Base-by-base conservation (phyloP, 1,140 invertebrate genomes). In the Grapholita molesta region DNA sequence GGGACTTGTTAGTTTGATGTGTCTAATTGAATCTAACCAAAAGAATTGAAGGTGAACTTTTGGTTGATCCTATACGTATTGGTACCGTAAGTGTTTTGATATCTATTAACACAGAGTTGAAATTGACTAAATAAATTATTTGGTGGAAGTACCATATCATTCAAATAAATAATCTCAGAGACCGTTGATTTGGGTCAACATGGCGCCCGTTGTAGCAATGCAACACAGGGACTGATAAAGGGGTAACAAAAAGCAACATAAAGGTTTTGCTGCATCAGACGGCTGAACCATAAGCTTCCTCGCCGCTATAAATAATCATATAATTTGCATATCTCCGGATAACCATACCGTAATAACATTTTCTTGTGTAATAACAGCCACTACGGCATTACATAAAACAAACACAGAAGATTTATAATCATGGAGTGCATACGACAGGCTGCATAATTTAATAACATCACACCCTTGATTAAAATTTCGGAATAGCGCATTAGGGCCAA, bases 361-460 rank as follows among this genome's bases (percentile, higher is more conserved):
- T 23, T 67, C 35, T 70, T 72, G 68, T 65, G 69, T 77, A 83
- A 83, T 83, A 76, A 78, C 71, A 66, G 72, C 70, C 69, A 72
- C 68, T 74, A 74, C 55, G 74, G 76, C 76, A 79, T 78, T 76
- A 82, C 78, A 78, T 83, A 28, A 83, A 86, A 79, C 79, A 86
- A 85, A 85, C 76, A 67, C 32, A 55, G 67, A 70, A 83, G 84
- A 91, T 91, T 91, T 91, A 91, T 87, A 82, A 82, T 78, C 72
- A 68, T 75, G 53, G 84, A 89, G 80, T 91, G 89, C 88, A 91
- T 87, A 85, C 75, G 89, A 90, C 88, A 90, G 86, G 72, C 73
- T 89, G 88, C 88, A 91, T 90, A 91, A 90, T 90, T 90, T 88
- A 89, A 89, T 90, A 85, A 88, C 73, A 80, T 87, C 83, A 91